These are phyloP conservation scores for Hydropsyche tenuis DNA, from an alignment of 1,140 invertebrate species.

Conservation along the genomic window DNA sequence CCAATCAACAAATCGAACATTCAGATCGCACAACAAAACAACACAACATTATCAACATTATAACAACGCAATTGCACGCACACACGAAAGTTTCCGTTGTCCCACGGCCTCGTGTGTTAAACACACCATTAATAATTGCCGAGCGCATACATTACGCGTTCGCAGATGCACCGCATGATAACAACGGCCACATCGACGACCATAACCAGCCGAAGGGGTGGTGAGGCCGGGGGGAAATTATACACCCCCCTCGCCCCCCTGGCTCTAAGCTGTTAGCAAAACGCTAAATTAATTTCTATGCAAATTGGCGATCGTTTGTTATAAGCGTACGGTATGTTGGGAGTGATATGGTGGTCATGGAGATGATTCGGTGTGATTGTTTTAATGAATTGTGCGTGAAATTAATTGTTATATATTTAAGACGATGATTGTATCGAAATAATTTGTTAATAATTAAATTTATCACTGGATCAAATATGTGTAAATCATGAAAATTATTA, in stretches of 20 bases:
- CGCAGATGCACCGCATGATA: neutral
- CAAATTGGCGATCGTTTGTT: neutral
- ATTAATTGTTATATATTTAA: neutral
- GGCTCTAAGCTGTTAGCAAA: too few species aligned
- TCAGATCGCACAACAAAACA: too few species aligned
- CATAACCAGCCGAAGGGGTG: neutral
- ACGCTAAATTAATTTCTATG: too few species aligned
- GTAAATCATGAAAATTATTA: neutral
- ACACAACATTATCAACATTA: neutral
- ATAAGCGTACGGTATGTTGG: neutral
- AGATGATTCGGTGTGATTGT: neutral
- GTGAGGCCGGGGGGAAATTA: too few species aligned
- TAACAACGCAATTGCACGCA: neutral
- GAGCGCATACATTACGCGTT: slow-evolving; percentile 7
- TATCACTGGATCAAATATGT: too few species aligned
- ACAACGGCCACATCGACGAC: neutral
- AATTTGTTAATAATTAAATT: too few species aligned
- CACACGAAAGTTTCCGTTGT: slow-evolving; percentile 7
- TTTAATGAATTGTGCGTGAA: neutral
- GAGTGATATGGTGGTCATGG: neutral
- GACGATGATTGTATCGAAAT: too few species aligned
- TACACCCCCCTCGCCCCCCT: too few species aligned
- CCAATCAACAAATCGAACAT: too few species aligned
- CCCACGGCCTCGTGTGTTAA: slow-evolving; percentile 28
- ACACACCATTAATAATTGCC: slow-evolving; percentile 27